phyloP scores from a whole-genome alignment of 2,113 vertebrate species.

The Trogon surrucura region DNA sequence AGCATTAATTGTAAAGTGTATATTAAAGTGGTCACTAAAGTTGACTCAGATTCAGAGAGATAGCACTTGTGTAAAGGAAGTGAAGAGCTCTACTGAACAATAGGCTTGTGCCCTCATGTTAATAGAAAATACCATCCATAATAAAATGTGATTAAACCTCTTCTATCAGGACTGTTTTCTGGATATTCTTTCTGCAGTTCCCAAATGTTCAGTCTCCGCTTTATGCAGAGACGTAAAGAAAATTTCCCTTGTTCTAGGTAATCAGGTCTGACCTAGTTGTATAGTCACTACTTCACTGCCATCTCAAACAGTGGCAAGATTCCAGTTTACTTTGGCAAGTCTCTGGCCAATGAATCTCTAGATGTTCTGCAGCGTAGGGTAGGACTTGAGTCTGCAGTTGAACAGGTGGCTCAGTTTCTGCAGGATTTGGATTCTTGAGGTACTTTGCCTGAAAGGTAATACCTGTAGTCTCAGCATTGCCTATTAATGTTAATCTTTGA shows the following conservation, averaged over 20 bases:
- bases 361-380: background rate
- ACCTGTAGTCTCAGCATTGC: background rate
- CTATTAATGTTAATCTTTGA: conserved; percentile 1
- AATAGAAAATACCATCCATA: conserved; percentile 52
- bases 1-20: conserved; percentile 74
- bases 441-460: background rate
- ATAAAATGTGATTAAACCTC: conserved; percentile 49
- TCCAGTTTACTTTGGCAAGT: conserved; percentile 42
- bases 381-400: background rate
- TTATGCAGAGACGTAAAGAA: conserved; percentile 14
- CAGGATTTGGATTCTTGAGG: background rate
- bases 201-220: background rate
- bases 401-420: background rate
- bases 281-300: background rate
- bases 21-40: conserved; percentile 71
- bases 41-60: conserved; percentile 67
- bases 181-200: background rate
- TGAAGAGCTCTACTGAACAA: conserved; percentile 22
- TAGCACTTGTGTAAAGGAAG: conserved; percentile 14
- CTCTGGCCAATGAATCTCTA: background rate
- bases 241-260: conserved; percentile 49
- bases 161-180: background rate
- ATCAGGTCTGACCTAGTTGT: conserved; percentile 22
- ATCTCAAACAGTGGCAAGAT: conserved; percentile 33
- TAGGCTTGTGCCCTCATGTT: conserved; percentile 30